Conservation (phyloP, 2,888 invertebrate genomes). For the Eumacrocentrus americanus region DNA sequence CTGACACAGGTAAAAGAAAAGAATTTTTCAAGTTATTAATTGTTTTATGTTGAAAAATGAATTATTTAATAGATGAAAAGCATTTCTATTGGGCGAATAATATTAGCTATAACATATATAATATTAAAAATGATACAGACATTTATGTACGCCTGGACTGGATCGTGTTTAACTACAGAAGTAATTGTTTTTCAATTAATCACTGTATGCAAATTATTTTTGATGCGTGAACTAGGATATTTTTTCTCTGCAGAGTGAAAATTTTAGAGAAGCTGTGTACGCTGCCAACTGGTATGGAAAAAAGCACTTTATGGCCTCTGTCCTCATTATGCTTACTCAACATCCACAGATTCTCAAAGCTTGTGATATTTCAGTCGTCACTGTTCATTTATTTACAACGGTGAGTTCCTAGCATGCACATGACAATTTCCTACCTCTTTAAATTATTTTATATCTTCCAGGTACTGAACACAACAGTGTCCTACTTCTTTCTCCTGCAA, state of each 20-base stretch:
- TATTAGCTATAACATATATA: slow-evolving; percentile 10
- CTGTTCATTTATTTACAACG: slow-evolving; percentile 30
- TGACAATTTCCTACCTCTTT: too few relatives aligned
- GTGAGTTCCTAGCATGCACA: too few relatives aligned
- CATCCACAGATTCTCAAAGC: slow-evolving; percentile 24
- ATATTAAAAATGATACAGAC: slow-evolving; percentile 28
- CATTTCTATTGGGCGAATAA: background rate
- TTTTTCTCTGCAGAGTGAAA: slow-evolving; percentile 5
- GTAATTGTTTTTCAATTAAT: too few relatives aligned
- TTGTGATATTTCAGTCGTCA: slow-evolving; percentile 23
- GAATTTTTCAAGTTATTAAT: too few relatives aligned
- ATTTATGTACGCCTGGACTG: slow-evolving; percentile 26
- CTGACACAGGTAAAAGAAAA: slow-evolving; percentile 37
- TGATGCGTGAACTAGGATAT: background rate
- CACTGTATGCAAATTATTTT: too few relatives aligned
- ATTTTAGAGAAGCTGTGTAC: slow-evolving; percentile 18
- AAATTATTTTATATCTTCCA: too few relatives aligned
- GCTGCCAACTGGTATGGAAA: slow-evolving; percentile 28
- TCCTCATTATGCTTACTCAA: slow-evolving; percentile 20
- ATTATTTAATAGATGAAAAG: background rate
- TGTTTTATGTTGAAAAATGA: too few relatives aligned
- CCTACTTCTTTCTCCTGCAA: slow-evolving; percentile 30
- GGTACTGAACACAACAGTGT: background rate
- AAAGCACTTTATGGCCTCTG: slow-evolving; percentile 12
- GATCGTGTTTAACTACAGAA: slow-evolving; percentile 29